Conservation (phyloP, 2,888 invertebrate genomes). For the Platerodrilus igneus region DNA sequence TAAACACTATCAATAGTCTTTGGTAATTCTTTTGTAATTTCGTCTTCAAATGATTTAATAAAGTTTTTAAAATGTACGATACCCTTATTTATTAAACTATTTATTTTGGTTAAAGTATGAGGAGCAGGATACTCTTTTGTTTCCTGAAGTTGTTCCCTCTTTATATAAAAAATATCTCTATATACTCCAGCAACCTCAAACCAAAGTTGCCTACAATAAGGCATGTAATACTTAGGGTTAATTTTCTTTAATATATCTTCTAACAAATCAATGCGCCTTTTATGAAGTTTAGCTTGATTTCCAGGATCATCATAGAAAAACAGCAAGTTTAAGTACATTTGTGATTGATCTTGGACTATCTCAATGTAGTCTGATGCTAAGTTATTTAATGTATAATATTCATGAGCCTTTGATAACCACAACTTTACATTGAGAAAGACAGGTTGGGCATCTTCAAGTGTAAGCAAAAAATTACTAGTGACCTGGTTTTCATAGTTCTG, state of each 20-base stretch:
- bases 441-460: conserved; percentile 75
- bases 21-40: conserved; percentile 51
- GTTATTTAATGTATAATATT: conserved; percentile 78
- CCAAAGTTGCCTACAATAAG: conserved; percentile 77
- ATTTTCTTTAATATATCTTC: conserved; percentile 72
- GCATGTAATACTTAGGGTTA: conserved; percentile 81
- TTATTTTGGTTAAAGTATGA: conserved; percentile 72
- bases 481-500: conserved; percentile 59
- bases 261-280: conserved; percentile 78
- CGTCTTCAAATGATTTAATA: conserved; percentile 64
- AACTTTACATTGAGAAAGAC: conserved; percentile 75
- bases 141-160: conserved; percentile 62
- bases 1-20: conserved; percentile 60
- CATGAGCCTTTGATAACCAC: conserved; percentile 75
- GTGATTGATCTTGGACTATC: conserved; percentile 73
- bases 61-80: conserved; percentile 71
- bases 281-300: conserved; percentile 86
- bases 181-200: conserved; percentile 81
- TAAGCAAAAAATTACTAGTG: conserved; percentile 64
- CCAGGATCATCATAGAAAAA: conserved; percentile 84
- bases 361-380: conserved; percentile 86
- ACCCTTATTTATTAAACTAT: conserved; percentile 66
- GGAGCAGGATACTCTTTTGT: conserved; percentile 57
- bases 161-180: conserved; percentile 80
- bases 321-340: conserved; percentile 69